Evolutionary conservation across 1,140 invertebrate genomes (phyloP), one percentile per base, ranked within the genome.

Genomic region (Plectus sambesii): DNA sequence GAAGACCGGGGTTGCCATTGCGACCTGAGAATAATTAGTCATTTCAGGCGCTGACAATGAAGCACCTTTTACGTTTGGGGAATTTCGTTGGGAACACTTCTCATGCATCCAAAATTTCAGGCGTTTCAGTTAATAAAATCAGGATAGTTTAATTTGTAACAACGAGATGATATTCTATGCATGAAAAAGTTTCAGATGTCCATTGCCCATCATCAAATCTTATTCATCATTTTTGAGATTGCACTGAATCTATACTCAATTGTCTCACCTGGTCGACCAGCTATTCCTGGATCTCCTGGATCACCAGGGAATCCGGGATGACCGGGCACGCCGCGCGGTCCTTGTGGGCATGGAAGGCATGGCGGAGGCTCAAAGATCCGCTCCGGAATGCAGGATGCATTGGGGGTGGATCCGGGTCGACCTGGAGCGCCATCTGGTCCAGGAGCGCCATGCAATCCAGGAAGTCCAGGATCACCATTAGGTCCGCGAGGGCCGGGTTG

Each of bases 371-470:
- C 64, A 45, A 67, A 67, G 17, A 67, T 64, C 24, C 64, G 29
- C 49, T 67, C 64, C 15, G 64, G 64, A 39, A 67, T 69, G 37
- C 64, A 67, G 1, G 64, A 69, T 6, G 64, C 66, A 46, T 67
- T 67, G 19, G 64, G 64, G 6, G 64, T 67, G 8, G 58, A 68
- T 49, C 64, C 64, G 8, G 64, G 64, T 24, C 64, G 46, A 9
- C 66, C 66, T 29, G 55, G 64, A n/a, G 61, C 62, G 30, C 30
- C 30, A 33, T 33, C 30, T 12, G 30, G 30, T 17, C 30, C 8
- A 15, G 15, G 15, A 45, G 30, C 30, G 30, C 30, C 30, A 33
- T 12, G 30, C 30, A 33, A 12, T 33, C 30, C 30, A 12, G 30
- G 30, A 12, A 33, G 30, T 12, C 45, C 20, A 24, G 22, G 47